A percentile compares a stretch with the other conserved stretches of the same genome.
Evolutionary conservation across 2,888 invertebrate genomes (phyloP).

Genomic region (Morpho achilles): DNA sequence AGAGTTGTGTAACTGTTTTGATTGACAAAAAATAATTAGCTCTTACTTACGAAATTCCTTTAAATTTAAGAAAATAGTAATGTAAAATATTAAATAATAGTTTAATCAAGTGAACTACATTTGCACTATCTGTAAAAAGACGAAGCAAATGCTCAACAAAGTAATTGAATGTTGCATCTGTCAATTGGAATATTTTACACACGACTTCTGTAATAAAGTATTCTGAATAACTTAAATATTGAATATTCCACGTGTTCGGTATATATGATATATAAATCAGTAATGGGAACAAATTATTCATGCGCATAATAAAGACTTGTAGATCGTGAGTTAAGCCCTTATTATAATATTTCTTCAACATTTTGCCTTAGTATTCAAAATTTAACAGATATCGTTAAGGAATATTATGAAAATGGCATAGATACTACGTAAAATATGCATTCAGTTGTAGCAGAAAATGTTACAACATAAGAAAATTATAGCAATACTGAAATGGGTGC

Average conservation of each 20-base stretch:
- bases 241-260: slow-evolving; percentile 52
- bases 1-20: too few species aligned
- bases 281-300: slow-evolving; percentile 74
- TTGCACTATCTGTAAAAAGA: too few species aligned
- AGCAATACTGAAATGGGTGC: neutral
- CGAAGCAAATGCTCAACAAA: too few species aligned
- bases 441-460: slow-evolving; percentile 4
- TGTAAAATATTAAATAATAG: too few species aligned
- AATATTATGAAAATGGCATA: slow-evolving; percentile 16
- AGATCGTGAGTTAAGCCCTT: slow-evolving; percentile 61
- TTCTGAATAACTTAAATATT: slow-evolving; percentile 49
- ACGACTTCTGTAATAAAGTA: slow-evolving; percentile 18
- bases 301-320: slow-evolving; percentile 69
- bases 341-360: slow-evolving; percentile 45
- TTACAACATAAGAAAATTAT: neutral
- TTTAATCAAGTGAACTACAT: too few species aligned
- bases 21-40: too few species aligned
- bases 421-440: slow-evolving; percentile 9
- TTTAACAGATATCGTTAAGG: slow-evolving; percentile 15
- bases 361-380: slow-evolving; percentile 39
- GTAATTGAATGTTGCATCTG: neutral
- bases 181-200: neutral
- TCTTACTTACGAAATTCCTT: too few species aligned
- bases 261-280: slow-evolving; percentile 72
- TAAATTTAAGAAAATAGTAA: too few species aligned